Conservation (phyloP, 1,140 invertebrate species). For the Drosophila auraria region DNA sequence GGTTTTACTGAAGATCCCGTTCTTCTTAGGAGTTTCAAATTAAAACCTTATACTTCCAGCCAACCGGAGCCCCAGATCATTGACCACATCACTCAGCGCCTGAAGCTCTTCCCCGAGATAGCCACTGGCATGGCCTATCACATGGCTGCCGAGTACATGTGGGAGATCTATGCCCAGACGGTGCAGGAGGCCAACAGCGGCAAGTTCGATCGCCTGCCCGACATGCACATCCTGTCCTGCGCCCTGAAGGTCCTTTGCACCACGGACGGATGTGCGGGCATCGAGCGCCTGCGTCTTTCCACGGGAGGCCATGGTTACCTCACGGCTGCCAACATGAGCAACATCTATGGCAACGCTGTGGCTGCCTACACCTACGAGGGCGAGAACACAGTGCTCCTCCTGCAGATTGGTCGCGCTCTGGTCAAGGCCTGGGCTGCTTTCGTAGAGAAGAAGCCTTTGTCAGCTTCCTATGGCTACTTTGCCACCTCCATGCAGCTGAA, state of each 20-base stretch:
- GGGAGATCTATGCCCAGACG: conserved; percentile 93
- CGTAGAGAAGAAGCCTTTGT: conserved; percentile 86
- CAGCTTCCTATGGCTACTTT: conserved; percentile 89
- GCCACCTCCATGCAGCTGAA: conserved; percentile 73
- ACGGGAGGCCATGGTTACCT: conserved; percentile 98
- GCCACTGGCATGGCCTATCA: conserved; percentile 92
- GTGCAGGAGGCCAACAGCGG: conserved; percentile 91
- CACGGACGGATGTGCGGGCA: conserved; percentile 89
- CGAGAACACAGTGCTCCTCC: conserved; percentile 96
- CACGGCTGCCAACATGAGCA: conserved; percentile 92
- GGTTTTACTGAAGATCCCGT: conserved; percentile 53
- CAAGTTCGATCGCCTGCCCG: conserved; percentile 91
- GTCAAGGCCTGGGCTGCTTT: conserved; percentile 90
- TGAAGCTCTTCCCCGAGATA: conserved; percentile 94
- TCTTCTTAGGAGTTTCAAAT: not conserved
- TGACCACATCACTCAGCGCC: conserved; percentile 96
- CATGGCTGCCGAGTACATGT: conserved; percentile 90
- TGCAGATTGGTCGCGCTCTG: conserved; percentile 94
- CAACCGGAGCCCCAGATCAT: conserved; percentile 94
- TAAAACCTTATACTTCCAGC: conserved; percentile 10
- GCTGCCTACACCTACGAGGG: conserved; percentile 98
- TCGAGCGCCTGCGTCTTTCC: conserved; percentile 92
- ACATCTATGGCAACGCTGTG: conserved; percentile 92
- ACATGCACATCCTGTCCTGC: conserved; percentile 95
- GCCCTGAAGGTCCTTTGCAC: conserved; percentile 95